Percentiles rank a stretch among this genome's conserved stretches.
These are phyloP conservation scores for Hippocampus kuda DNA, from an alignment of 2,797 vertebrate species.

Conservation along the genomic window DNA sequence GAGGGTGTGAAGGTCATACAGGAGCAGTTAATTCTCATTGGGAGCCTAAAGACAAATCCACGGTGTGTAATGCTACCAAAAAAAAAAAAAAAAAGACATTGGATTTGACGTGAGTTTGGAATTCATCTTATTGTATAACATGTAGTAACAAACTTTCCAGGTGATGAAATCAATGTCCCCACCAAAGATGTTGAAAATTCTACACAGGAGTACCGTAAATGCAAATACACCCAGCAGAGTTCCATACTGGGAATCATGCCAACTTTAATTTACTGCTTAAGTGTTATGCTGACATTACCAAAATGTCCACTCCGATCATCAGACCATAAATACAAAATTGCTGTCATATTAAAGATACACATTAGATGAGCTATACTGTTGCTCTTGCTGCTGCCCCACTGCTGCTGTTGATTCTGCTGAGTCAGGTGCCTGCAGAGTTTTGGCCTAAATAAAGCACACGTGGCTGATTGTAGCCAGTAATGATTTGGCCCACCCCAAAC, in stretches of 20 bases:
- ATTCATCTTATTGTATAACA: not conserved
- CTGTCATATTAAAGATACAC: not conserved
- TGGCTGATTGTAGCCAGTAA: not conserved
- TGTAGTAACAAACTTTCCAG: not conserved
- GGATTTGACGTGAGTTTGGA: not conserved
- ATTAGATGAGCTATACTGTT: not conserved
- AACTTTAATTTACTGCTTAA: not conserved
- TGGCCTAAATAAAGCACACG: constrained; percentile 1
- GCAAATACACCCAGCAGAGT: not conserved
- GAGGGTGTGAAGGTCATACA: not conserved
- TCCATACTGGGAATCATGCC: not conserved
- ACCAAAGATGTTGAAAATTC: not conserved
- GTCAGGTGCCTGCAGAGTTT: not conserved
- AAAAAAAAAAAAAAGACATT: not conserved
- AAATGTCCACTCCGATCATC: not conserved
- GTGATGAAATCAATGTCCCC: not conserved
- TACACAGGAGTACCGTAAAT: not conserved
- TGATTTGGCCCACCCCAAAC: not conserved
- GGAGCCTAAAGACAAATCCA: not conserved
- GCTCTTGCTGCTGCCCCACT: not conserved
- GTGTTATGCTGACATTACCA: not conserved
- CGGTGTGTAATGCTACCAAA: not conserved
- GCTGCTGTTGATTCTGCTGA: constrained; percentile 1
- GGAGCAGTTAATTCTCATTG: not conserved
- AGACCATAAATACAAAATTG: constrained; percentile 1